phyloP scores from a whole-genome alignment of 2,888 invertebrate species.

The Sisyra nigra region DNA sequence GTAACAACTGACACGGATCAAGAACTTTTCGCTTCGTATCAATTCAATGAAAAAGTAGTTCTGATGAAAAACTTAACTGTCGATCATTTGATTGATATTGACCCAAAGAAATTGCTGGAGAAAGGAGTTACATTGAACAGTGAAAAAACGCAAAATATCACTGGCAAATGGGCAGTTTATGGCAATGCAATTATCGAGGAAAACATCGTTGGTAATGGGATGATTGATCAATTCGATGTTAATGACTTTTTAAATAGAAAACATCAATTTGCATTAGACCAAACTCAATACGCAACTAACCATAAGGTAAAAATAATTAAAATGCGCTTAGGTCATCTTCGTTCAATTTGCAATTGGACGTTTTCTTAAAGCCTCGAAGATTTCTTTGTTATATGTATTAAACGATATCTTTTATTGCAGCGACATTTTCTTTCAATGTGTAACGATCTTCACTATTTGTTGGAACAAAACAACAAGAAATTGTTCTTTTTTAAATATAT shows the following conservation, averaged over 20 bases:
- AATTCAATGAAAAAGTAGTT: conserved; percentile 19
- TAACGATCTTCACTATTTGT: conserved; percentile 18
- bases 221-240: conserved; percentile 23
- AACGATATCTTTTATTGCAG: conserved; percentile 16
- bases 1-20: conserved; percentile 26
- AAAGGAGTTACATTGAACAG: conserved; percentile 22
- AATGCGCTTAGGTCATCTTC: no score
- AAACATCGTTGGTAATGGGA: conserved; percentile 20
- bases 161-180: conserved; percentile 30
- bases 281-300: background rate
- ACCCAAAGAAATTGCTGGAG: conserved; percentile 25
- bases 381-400: background rate
- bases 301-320: background rate
- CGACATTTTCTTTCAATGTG: conserved; percentile 22
- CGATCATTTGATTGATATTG: conserved; percentile 12
- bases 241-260: conserved; percentile 5
- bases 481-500: conserved; percentile 32
- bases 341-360: no score
- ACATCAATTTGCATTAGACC: background rate
- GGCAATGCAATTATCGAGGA: conserved; percentile 25
- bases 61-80: background rate
- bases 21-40: conserved; percentile 19
- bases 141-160: conserved; percentile 24
- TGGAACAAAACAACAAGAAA: conserved; percentile 21
- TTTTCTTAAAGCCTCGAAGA: no score